Percentiles rank a stretch among this genome's conserved stretches.
phyloP scores from a whole-genome alignment of 2,113 vertebrate genomes.

The Tetraodon nigroviridis region DNA sequence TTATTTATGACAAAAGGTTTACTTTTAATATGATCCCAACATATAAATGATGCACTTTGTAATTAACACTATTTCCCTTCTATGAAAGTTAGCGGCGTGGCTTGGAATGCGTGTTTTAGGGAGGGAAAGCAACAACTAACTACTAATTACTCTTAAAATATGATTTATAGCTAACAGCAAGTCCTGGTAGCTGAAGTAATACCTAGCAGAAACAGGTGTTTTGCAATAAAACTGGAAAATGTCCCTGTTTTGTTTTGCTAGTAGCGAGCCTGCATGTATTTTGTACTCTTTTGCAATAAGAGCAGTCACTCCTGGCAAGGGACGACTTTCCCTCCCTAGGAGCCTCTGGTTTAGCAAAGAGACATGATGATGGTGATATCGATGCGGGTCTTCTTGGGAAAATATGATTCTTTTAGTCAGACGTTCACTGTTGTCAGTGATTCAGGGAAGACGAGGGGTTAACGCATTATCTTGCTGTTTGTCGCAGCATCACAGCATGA shows the following conservation, averaged over 20 bases:
- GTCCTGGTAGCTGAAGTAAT: neutral
- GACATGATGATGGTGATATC: slow-evolving; percentile 44
- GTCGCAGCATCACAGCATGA: slow-evolving; percentile 70
- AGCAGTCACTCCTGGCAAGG: slow-evolving; percentile 18
- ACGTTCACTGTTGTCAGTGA: slow-evolving; percentile 33
- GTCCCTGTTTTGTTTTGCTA: neutral
- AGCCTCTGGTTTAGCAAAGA: slow-evolving; percentile 50
- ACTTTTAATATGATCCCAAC: slow-evolving; percentile 68
- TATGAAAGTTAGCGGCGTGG: slow-evolving; percentile 37
- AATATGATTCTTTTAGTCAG: too few species aligned
- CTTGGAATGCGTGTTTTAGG: slow-evolving; percentile 38
- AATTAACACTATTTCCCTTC: slow-evolving; percentile 52
- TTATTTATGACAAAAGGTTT: slow-evolving; percentile 73
- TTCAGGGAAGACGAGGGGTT: slow-evolving; percentile 61
- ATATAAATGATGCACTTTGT: slow-evolving; percentile 75
- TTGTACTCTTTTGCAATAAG: slow-evolving; percentile 23
- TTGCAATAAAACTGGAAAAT: slow-evolving; percentile 16
- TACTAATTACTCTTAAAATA: slow-evolving; percentile 29
- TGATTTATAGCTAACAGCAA: slow-evolving; percentile 2
- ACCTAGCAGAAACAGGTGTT: slow-evolving; percentile 3
- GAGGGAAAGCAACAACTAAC: slow-evolving; percentile 25
- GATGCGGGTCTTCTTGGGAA: too few species aligned
- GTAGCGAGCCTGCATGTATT: neutral
- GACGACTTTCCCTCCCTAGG: slow-evolving; percentile 30
- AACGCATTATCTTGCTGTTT: slow-evolving; percentile 56